Base-by-base conservation (phyloP, 2,888 invertebrate species). In the Chrysotoxum bicinctum region DNA sequence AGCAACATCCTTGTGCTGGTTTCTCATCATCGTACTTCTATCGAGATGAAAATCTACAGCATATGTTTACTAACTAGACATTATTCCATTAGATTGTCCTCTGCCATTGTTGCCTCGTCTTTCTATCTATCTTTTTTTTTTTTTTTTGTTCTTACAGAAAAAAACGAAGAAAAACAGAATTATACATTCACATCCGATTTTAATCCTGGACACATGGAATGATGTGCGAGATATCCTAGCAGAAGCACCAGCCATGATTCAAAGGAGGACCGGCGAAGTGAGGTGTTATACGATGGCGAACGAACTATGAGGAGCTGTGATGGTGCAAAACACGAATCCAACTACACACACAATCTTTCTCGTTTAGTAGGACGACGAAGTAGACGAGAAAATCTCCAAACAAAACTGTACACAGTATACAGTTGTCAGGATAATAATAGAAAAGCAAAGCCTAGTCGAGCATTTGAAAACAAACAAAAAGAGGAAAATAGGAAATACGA, bases 361-460 rank as follows among this genome's bases (percentile, higher is more conserved):
- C 50, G 50, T 50, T 50, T 50, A 26, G 6, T 40, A 62, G 30
- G 43, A 43, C 62, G 43, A 30, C 43, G 23, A 60, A n/a, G 62
- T 43, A 72, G 69, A 58, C 26, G 54, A 54, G 78, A 69, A 83
- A 83, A 83, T 79, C 83, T 50, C 73, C 83, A 62, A 83, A 77
- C 82, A 82, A 58, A 81, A 82, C 78, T 72, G 30, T 60, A 76
- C 64, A 77, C 81, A 69, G 60, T 54, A 69, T 70, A 66, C 81
- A 82, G 78, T 78, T 83, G 79, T 79, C 83, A 83, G 83, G 74
- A 79, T 74, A 79, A 83, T 83, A 83, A 83, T 83, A 83, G 79
- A 79, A 83, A 69, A 79, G 74, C 68, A 69, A 52, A 16, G 62
- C 79, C 78, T 83, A 73, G 62, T 79, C 68, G 83, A 78, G 72